Base-by-base conservation (phyloP, 2,113 vertebrate genomes). In the Cyanoramphus novaezelandiae region DNA sequence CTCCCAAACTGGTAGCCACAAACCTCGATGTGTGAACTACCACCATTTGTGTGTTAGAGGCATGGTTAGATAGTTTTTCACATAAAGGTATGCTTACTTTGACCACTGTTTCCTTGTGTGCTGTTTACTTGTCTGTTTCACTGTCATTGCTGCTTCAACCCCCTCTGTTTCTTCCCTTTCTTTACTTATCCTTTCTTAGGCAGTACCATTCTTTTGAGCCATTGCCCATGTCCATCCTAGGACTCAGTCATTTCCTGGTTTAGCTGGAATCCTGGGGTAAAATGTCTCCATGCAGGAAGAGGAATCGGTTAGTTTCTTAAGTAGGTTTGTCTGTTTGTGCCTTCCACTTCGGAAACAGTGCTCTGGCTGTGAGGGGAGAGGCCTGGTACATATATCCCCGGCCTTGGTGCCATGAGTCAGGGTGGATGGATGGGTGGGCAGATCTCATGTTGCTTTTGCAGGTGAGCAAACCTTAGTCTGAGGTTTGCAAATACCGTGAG, bases 31-130 rank as follows among this genome's bases (percentile, higher is more conserved):
- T 29, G 28, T 57, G 64, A 82, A 53, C 57, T 44, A 78, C 86
- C 62, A 27, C 44, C 19, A 2, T 39, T 39, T 94, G 43, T 77
- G 79, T 29, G 16, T 87, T 53, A 94, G 55, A 93, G n/a, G 50
- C 71, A 71, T 2, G 27, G 77, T 97, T 96, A 96, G 77, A 65
- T 60, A 91, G 46, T 11, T 90, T 72, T 72, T 52, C 86, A 94
- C 28, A 46, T 62, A 92, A 93, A 96, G 57, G 17, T 88, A 91
- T 86, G 88, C 92, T 97, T 95, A 96, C 82, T 12, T 83, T 80
- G 49, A 84, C 47, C 60, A 76, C 46, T 57, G 47, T 64, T 88
- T 67, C 72, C 23, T 57, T 17, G 57, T 57, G 72, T 81, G 88
- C 46, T 84, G 47, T 72, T 81, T 29, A 44, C 2, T 0, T 53